Evolutionary conservation across 2,113 vertebrate genomes (phyloP).

Genomic region (Macquaria australasica): DNA sequence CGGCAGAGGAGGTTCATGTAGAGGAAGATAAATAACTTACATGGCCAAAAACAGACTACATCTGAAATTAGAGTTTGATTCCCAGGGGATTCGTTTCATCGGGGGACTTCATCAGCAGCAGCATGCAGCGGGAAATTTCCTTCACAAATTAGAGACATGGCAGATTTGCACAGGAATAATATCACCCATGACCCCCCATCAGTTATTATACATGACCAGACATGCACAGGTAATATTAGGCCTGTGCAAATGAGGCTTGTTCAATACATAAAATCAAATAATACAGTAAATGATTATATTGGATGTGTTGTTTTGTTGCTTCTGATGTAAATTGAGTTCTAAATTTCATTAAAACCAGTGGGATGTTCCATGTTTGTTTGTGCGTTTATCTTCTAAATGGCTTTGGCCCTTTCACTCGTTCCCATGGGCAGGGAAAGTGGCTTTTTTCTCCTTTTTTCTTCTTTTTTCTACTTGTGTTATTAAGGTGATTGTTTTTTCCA

Average conservation of each 20-base stretch:
- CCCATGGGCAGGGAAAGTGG: too few species aligned
- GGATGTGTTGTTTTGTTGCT: background rate
- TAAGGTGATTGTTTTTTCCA: too few species aligned
- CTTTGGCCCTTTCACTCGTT: too few species aligned
- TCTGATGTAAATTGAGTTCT: too few species aligned
- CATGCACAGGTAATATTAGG: background rate
- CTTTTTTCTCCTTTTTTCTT: too few species aligned
- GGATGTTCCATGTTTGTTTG: too few species aligned
- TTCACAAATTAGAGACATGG: constrained; percentile 33
- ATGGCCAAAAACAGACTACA: background rate
- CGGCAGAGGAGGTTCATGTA: background rate
- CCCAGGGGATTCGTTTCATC: constrained; percentile 26
- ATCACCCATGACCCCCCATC: background rate
- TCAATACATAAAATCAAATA: background rate
- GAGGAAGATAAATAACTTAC: constrained; percentile 11
- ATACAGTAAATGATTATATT: background rate
- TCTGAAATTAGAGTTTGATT: constrained; percentile 37
- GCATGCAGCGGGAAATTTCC: constrained; percentile 17
- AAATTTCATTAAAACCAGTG: too few species aligned
- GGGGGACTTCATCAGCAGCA: constrained; percentile 13
- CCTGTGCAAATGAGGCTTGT: background rate
- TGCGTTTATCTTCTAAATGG: too few species aligned
- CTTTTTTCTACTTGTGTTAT: too few species aligned
- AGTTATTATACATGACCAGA: background rate
- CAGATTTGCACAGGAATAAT: constrained; percentile 19